Conservation (phyloP, 1,140 invertebrate species). For the Achroia grisella region DNA sequence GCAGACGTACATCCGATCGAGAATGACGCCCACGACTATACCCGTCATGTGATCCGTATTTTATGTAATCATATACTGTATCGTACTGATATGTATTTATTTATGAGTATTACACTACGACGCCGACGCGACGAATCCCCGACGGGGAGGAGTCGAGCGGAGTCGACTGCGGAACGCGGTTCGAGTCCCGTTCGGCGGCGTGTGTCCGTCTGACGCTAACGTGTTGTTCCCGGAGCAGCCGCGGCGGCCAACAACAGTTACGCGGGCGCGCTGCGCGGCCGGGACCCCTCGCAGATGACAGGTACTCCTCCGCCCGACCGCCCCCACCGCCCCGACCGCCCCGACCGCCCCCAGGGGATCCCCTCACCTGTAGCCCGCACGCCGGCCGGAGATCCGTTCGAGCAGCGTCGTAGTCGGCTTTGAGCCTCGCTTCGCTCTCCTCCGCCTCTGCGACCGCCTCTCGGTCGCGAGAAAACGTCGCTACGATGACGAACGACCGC, state of each 20-base stretch:
- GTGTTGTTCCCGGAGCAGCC: constrained; percentile 86
- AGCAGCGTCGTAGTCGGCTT: no score
- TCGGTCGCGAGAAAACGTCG: background rate
- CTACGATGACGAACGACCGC: no score
- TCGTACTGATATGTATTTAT: no score
- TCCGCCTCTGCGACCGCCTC: background rate
- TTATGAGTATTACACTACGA: no score
- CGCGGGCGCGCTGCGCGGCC: constrained; percentile 84
- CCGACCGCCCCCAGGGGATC: background rate
- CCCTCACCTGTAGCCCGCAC: background rate
- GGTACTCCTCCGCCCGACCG: constrained; percentile 73
- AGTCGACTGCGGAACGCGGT: no score
- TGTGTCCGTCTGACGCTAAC: constrained; percentile 57
- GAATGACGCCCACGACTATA: no score
- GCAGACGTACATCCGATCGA: no score
- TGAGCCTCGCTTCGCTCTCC: background rate
- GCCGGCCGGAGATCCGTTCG: no score
- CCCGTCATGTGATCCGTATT: no score
- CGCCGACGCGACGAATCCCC: no score
- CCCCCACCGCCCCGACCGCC: constrained; percentile 1
- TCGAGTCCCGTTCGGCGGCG: background rate
- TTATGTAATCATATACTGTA: no score
- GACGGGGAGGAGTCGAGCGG: no score
- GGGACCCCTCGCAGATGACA: constrained; percentile 81
- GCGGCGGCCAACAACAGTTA: constrained; percentile 77